Conservation (phyloP, 1,140 invertebrate genomes). For the Nilaparvata lugens region DNA sequence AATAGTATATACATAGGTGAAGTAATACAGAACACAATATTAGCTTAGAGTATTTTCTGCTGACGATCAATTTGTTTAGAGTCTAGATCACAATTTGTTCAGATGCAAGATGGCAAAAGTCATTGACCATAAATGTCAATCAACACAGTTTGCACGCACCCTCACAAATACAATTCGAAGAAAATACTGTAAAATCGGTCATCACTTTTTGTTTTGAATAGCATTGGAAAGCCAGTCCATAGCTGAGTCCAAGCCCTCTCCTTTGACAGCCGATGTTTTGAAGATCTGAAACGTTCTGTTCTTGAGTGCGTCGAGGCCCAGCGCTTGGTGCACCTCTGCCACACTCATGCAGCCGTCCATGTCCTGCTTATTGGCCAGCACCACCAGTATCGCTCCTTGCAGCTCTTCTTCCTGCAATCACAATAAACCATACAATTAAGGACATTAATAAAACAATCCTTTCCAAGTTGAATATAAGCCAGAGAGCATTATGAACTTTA, state of each 20-base stretch:
- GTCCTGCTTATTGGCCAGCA: constrained; percentile 99
- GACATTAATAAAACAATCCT: no score
- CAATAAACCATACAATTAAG: no score
- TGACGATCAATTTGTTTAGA: no score
- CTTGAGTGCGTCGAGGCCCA: constrained; percentile 89
- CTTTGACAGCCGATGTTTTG: constrained; percentile 96
- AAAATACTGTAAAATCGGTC: neutral
- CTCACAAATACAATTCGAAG: neutral
- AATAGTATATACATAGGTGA: no score
- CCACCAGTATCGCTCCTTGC: constrained; percentile 87
- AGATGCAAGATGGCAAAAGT: neutral
- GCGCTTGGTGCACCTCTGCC: constrained; percentile 91
- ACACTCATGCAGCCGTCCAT: constrained; percentile 94
- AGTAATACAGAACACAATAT: no score
- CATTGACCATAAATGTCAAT: neutral
- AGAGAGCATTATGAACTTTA: no score
- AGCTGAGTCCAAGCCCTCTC: constrained; percentile 95
- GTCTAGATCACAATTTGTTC: no score
- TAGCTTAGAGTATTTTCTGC: no score
- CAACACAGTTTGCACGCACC: neutral
- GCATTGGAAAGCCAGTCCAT: constrained; percentile 98
- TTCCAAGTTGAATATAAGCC: no score
- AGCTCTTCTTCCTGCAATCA: constrained; percentile 86
- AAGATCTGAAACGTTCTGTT: constrained; percentile 99
- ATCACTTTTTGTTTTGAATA: constrained; percentile 76